phyloP scores from a whole-genome alignment of 2,888 invertebrate genomes.

The Drosophila multiciliata region DNA sequence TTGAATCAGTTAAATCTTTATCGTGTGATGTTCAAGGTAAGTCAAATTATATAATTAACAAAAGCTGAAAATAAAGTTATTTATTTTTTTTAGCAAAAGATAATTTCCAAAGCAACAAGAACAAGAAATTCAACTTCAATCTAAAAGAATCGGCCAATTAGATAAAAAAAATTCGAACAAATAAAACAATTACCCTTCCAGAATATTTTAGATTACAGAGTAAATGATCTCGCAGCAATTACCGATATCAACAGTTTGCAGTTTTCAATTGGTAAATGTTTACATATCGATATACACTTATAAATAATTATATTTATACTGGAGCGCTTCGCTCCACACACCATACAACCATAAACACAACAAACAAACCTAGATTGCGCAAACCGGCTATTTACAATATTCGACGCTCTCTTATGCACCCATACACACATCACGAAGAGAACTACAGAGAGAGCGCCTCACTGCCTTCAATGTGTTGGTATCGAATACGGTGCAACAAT shows the following conservation, averaged over 20 bases:
- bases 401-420: conserved; percentile 32
- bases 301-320: conserved; percentile 38
- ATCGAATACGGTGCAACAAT: conserved; percentile 19
- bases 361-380: conserved; percentile 38
- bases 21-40: conserved; percentile 10
- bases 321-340: conserved; percentile 23
- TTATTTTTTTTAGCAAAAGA: conserved; percentile 2
- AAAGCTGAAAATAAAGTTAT: neutral
- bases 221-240: conserved; percentile 17
- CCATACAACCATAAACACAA: conserved; percentile 17
- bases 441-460: conserved; percentile 7
- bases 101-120: neutral
- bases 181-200: neutral
- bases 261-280: conserved; percentile 32
- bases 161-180: neutral
- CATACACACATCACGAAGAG: conserved; percentile 24
- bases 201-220: conserved; percentile 28
- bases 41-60: neutral
- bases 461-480: conserved; percentile 27
- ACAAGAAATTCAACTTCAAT: neutral
- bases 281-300: conserved; percentile 4
- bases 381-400: conserved; percentile 56
- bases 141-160: neutral
- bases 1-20: neutral
- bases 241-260: conserved; percentile 48